A percentile compares a stretch with the other conserved stretches of the same genome.
phyloP scores from a whole-genome alignment of 2,113 vertebrate genomes.

The Melanerpes formicivorus region DNA sequence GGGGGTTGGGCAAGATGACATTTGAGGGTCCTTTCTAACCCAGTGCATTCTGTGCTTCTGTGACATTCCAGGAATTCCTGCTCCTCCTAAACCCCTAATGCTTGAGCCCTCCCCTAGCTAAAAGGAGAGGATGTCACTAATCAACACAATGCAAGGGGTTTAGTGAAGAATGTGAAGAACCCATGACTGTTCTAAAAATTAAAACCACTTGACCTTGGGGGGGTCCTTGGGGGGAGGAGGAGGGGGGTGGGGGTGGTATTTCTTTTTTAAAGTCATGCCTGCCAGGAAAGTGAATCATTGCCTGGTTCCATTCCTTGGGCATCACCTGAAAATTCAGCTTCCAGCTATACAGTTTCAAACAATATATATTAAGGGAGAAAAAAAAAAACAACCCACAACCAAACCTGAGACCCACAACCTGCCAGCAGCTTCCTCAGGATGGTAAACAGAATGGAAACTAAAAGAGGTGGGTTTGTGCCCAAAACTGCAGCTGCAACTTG shows the following conservation, averaged over 20 bases:
- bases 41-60: no score
- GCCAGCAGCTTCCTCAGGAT: conserved; percentile 17
- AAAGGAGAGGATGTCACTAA: neutral
- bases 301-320: neutral
- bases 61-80: neutral
- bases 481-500: conserved; percentile 18
- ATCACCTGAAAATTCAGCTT: conserved; percentile 30
- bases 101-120: neutral
- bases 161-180: neutral
- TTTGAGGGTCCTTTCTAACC: no score
- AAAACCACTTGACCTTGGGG: neutral
- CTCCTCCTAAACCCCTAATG: neutral
- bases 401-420: neutral
- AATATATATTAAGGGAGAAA: neutral
- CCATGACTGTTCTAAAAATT: neutral
- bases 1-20: no score
- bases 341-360: conserved; percentile 9
- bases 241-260: neutral
- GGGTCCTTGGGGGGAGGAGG: neutral
- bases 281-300: conserved; percentile 18
- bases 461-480: neutral
- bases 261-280: neutral
- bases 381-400: neutral
- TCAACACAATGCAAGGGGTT: neutral
- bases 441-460: neutral